phyloP scores from a whole-genome alignment of 2,888 invertebrate species.

The Dolichopus griseipennis region DNA sequence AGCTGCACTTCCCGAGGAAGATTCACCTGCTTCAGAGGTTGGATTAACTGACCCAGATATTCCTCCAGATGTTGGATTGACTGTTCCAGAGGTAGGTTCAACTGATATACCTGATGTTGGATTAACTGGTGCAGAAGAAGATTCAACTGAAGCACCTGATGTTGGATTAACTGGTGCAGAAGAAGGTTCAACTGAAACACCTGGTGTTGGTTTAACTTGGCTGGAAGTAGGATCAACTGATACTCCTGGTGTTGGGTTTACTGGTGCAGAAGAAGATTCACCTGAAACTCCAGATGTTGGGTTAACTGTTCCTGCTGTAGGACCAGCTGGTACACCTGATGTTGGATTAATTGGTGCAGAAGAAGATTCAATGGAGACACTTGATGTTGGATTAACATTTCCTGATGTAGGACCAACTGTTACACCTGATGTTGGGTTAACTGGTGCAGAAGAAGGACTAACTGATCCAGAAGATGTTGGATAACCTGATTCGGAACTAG shows the following conservation, averaged over 20 bases:
- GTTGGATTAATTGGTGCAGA: not conserved
- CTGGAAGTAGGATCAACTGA: too few relatives aligned
- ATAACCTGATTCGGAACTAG: not conserved
- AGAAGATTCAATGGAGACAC: too few relatives aligned
- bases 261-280: not conserved
- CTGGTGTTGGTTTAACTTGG: not conserved
- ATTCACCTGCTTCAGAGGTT: not conserved
- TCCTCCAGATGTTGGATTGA: not conserved
- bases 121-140: not conserved
- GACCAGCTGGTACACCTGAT: not conserved
- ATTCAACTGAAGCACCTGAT: not conserved
- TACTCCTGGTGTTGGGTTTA: not conserved
- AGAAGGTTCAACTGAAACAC: too few relatives aligned
- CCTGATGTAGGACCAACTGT: not conserved
- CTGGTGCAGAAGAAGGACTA: not conserved
- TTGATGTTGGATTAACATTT: too few relatives aligned
- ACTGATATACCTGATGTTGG: too few relatives aligned
- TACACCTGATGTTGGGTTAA: not conserved
- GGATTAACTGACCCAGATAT: not conserved
- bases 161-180: not conserved
- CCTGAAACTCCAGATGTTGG: not conserved
- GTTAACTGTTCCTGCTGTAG: not conserved
- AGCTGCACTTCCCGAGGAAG: too few relatives aligned
- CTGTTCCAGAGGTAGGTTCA: not conserved
- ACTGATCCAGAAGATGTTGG: too few relatives aligned